Evolutionary conservation across 2,797 vertebrate species (phyloP).

Genomic region (Brotogeris chrysoptera): DNA sequence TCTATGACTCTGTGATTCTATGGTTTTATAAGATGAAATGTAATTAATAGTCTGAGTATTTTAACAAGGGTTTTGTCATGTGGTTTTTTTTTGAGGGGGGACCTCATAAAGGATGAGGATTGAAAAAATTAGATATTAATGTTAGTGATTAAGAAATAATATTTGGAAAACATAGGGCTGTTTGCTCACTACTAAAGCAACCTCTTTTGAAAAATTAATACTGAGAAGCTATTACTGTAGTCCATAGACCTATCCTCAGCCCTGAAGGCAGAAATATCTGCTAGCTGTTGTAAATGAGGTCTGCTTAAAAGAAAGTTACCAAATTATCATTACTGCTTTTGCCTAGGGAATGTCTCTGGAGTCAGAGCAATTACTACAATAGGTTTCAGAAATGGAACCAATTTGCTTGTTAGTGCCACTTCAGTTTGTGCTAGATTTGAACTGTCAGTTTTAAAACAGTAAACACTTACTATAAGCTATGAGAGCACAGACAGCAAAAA

Average conservation of each 20-base stretch:
- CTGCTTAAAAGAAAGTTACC: conserved; percentile 43
- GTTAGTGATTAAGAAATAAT: background rate
- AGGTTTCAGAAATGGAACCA: conserved; percentile 58
- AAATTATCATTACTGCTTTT: conserved; percentile 47
- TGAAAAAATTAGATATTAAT: background rate
- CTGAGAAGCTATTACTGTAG: conserved; percentile 6
- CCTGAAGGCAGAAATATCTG: conserved; percentile 41
- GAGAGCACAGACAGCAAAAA: background rate
- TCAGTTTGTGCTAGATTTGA: conserved; percentile 35
- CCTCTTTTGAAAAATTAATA: background rate
- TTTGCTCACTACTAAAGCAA: background rate
- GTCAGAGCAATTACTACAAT: conserved; percentile 59
- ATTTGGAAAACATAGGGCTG: background rate
- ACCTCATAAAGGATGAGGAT: background rate
- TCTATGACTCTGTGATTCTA: background rate
- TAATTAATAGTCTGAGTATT: background rate
- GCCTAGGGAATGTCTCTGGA: conserved; percentile 41
- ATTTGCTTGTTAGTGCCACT: conserved; percentile 57
- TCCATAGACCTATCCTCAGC: conserved; percentile 4
- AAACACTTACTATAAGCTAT: background rate
- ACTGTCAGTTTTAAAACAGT: conserved; percentile 37
- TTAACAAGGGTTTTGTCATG: background rate
- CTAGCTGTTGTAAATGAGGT: conserved; percentile 29
- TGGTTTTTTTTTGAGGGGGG: background rate
- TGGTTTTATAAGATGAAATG: background rate